phyloP scores from a whole-genome alignment of 2,797 vertebrate species.

The Leptodactylus fallax region DNA sequence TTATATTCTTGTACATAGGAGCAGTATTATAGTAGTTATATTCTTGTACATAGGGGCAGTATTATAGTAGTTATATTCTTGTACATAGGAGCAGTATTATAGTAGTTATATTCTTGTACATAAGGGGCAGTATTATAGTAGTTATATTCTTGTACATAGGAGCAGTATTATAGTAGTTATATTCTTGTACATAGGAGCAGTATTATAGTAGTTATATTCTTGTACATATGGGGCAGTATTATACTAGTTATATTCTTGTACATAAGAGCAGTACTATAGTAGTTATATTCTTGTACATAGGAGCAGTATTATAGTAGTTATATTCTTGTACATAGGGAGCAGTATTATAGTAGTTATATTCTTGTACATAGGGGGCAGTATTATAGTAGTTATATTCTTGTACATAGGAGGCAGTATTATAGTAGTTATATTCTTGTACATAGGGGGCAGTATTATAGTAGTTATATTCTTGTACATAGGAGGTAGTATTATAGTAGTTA shows the following conservation, averaged over 20 bases:
- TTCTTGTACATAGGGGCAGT: not conserved
- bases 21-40: conserved; percentile 4
- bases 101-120: conserved; percentile 8
- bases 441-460: not conserved
- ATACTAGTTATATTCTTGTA: conserved; percentile 3
- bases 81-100: not conserved
- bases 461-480: not conserved
- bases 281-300: conserved; percentile 15
- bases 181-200: not conserved
- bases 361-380: not conserved
- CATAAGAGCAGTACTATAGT: not conserved
- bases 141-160: conserved; percentile 16
- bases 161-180: conserved; percentile 7
- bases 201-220: conserved; percentile 7
- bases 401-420: not conserved
- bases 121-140: conserved; percentile 10
- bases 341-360: not conserved
- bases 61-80: conserved; percentile 18
- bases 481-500: not conserved
- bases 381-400: conserved; percentile 2
- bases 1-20: conserved; percentile 2
- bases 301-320: conserved; percentile 7
- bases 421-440: not conserved
- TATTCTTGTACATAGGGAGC: not conserved
- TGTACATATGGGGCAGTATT: not conserved